Conservation (phyloP, 2,797 vertebrate species). For the Phoebastria nigripes region DNA sequence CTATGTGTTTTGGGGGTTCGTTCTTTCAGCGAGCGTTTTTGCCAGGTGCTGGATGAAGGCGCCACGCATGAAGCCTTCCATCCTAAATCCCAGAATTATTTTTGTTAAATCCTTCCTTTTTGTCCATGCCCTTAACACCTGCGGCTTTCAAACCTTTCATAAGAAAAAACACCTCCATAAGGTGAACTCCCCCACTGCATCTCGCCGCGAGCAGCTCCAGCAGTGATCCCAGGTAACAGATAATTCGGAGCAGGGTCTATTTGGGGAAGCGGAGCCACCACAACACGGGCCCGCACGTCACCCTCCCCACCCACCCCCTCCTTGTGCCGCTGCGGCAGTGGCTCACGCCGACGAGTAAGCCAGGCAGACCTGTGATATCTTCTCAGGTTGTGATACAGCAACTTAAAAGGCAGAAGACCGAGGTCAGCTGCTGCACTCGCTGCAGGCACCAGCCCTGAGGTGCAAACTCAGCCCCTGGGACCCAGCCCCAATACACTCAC, state of each 20-base stretch:
- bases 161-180: background rate
- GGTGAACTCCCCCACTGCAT: background rate
- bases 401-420: background rate
- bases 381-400: background rate
- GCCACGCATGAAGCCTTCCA: background rate
- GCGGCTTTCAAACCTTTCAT: background rate
- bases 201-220: accelerated
- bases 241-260: background rate
- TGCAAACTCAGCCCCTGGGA: background rate
- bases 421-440: background rate
- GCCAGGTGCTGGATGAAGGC: background rate
- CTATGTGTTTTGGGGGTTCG: background rate
- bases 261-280: accelerated
- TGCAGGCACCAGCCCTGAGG: background rate
- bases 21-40: background rate
- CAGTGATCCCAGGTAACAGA: background rate
- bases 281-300: accelerated
- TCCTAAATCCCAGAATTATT: background rate
- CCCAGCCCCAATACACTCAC: accelerated
- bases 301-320: background rate
- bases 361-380: accelerated
- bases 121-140: background rate
- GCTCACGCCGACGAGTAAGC: background rate
- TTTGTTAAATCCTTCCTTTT: background rate
- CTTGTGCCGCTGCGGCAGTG: accelerated